Evolutionary conservation across 2,797 vertebrate genomes (phyloP), one percentile per base, ranked within the genome.

Genomic region (Allobates femoralis): DNA sequence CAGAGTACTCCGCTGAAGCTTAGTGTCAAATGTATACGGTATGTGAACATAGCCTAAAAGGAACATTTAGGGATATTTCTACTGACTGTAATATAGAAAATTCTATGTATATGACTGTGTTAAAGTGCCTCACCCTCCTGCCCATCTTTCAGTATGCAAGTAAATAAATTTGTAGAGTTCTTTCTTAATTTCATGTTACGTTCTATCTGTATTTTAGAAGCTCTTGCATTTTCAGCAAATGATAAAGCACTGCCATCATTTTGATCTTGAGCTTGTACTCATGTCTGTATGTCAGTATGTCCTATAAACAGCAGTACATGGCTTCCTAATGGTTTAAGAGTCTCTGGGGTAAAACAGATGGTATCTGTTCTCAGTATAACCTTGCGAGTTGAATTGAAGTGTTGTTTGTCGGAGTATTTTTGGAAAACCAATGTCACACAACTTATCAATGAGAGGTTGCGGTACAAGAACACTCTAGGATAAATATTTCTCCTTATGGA

Each of bases 261-360:
- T 60, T 83, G 81, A 83, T 74, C 81, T 83, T 83, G 81, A 83
- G 81, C 37, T 83, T 83, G 81, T 83, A 50, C 69, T 83, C 81
- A 56, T 62, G 69, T 83, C 53, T 83, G 53, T 83, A 58, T 73
- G 26, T 74, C 53, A 74, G 81, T 53, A 83, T 83, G 81, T 83
- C 81, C 81, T 83, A 83, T 83, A 75, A 83, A 83, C 81, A 74
- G 81, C 81, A 74, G 69, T 46, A 83, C 81, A 83, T 60, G 81
- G 69, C 81, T 83, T 75, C 69, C 81, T 83, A 74, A 83, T 83
- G 69, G 81, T 83, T 83, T 83, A 83, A 75, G 81, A 73, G 81
- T 75, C 81, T 83, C 81, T 83, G 81, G 81, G 71, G 81, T 83
- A 83, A 83, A 74, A 62, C 81, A 83, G 81, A 83, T 83, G 81